A percentile compares a stretch with the other conserved stretches of the same genome.
These are phyloP conservation scores for Eubasilissa splendida DNA, from an alignment of 2,888 invertebrate species.

Conservation along the genomic window DNA sequence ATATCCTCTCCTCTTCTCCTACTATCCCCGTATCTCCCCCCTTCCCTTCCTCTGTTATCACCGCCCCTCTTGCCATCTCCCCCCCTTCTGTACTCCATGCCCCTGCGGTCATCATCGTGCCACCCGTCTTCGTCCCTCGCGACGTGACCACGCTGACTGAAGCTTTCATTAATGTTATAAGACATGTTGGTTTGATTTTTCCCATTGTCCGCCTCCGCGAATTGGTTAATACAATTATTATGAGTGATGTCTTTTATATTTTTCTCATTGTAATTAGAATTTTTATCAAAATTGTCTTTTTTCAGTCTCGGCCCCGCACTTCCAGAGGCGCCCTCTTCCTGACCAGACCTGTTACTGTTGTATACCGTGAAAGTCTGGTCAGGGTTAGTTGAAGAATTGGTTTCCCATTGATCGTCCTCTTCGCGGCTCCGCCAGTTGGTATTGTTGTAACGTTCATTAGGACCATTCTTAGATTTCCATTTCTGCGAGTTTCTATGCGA, in stretches of 20 bases:
- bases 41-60: background rate
- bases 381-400: slow-evolving; percentile 5
- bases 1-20: background rate
- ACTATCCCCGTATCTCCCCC: background rate
- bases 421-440: slow-evolving; percentile 49
- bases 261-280: slow-evolving; percentile 52
- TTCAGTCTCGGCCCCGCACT: slow-evolving; percentile 3
- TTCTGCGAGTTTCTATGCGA: slow-evolving; percentile 13
- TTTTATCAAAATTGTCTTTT: slow-evolving; percentile 54
- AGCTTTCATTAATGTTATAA: background rate
- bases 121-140: background rate
- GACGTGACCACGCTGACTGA: background rate
- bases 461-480: slow-evolving; percentile 41
- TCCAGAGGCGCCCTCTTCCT: background rate
- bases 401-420: slow-evolving; percentile 19
- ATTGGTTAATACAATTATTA: background rate
- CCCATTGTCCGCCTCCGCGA: background rate
- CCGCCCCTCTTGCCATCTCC: background rate
- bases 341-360: slow-evolving; percentile 40
- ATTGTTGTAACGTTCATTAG: slow-evolving; percentile 27
- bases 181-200: background rate
- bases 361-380: slow-evolving; percentile 40
- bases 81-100: background rate
- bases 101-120: background rate
- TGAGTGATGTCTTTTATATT: background rate